Evolutionary conservation across 2,113 vertebrate genomes (phyloP).

Genomic region (Bubalus kerabau): DNA sequence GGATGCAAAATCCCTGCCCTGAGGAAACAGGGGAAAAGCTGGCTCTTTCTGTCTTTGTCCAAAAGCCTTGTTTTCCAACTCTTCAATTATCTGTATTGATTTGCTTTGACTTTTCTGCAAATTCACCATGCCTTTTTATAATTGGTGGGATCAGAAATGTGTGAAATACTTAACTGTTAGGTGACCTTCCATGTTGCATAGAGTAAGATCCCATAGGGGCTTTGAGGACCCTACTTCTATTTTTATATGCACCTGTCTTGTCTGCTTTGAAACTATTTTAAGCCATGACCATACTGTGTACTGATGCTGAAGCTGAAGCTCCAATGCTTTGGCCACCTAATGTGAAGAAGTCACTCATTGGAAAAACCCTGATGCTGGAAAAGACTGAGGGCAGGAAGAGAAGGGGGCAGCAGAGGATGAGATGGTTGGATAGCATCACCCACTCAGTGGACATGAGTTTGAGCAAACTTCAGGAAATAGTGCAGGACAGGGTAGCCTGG

Average conservation of each 20-base stretch:
- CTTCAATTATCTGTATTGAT: constrained; percentile 52
- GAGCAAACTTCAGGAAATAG: not conserved
- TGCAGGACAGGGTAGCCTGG: not conserved
- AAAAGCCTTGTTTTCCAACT: not conserved
- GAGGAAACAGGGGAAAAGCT: not conserved
- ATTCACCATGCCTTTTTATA: not conserved
- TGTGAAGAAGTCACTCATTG: not conserved
- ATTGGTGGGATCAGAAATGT: not conserved
- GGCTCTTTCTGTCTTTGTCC: constrained; percentile 23
- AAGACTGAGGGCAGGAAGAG: not conserved
- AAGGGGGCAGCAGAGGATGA: not conserved
- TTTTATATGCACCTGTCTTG: not conserved
- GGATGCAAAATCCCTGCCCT: not conserved
- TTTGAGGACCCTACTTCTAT: not conserved
- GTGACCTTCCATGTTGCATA: not conserved
- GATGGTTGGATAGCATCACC: not conserved
- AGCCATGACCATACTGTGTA: not conserved
- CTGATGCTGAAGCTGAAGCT: not conserved
- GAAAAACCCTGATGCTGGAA: not conserved
- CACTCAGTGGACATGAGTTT: not conserved
- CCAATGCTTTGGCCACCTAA: not conserved
- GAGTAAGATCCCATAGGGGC: not conserved
- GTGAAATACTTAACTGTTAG: not conserved
- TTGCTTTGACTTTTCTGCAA: constrained; percentile 51
- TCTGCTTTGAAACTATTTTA: constrained; percentile 2